These are phyloP conservation scores for Pardosa pseudoannulata DNA, from an alignment of 2,888 invertebrate genomes.

Conservation along the genomic window DNA sequence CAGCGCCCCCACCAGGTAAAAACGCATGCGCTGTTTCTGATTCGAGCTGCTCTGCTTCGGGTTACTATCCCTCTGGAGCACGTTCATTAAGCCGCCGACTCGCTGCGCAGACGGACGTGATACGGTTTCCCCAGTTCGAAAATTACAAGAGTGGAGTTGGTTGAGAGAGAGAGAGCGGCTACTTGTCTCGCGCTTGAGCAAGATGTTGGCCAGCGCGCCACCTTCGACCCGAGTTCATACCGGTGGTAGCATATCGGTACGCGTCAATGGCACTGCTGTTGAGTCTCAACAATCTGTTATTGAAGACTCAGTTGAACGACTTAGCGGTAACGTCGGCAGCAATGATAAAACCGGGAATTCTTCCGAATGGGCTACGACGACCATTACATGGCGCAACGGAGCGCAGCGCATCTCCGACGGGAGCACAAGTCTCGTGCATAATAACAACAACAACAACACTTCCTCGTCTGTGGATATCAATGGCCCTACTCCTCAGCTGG, in stretches of 20 bases:
- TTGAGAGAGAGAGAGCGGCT: neutral
- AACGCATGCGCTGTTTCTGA: slow-evolving; percentile 48
- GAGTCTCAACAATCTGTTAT: slow-evolving; percentile 7
- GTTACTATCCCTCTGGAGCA: slow-evolving; percentile 26
- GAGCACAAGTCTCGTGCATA: slow-evolving; percentile 11
- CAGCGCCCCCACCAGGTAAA: slow-evolving; percentile 49
- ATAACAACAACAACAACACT: slow-evolving; percentile 15
- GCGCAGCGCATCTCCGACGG: slow-evolving; percentile 44
- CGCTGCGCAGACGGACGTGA: slow-evolving; percentile 20
- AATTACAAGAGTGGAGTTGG: neutral
- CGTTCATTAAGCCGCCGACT: slow-evolving; percentile 55
- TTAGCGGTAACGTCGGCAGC: slow-evolving; percentile 31
- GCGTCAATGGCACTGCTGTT: slow-evolving; percentile 58
- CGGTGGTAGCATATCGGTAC: slow-evolving; percentile 64
- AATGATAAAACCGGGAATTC: slow-evolving; percentile 30
- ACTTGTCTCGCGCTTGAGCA: neutral
- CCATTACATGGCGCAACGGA: slow-evolving; percentile 69
- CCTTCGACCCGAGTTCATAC: slow-evolving; percentile 47
- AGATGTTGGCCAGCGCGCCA: slow-evolving; percentile 67
- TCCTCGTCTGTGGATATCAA: slow-evolving; percentile 40
- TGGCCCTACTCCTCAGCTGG: slow-evolving; percentile 28
- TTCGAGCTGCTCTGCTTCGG: slow-evolving; percentile 40
- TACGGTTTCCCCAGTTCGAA: too few relatives aligned
- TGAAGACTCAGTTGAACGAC: slow-evolving; percentile 34
- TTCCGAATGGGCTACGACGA: slow-evolving; percentile 61